These are phyloP conservation scores for Trisateles emortualis DNA, from an alignment of 2,888 invertebrate species.

Conservation along the genomic window DNA sequence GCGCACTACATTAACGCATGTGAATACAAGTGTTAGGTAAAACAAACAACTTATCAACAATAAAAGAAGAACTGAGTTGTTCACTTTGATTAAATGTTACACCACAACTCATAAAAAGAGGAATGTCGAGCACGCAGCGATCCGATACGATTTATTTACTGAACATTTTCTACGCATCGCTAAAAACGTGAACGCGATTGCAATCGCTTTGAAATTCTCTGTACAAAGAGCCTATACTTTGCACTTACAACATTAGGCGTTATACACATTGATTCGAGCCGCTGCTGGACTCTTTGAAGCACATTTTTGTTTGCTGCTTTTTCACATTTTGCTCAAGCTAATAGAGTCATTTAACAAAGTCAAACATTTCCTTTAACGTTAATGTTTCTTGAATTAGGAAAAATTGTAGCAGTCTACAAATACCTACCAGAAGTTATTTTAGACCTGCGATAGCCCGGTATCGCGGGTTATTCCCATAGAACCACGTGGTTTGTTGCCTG, in stretches of 20 bases:
- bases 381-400: no score
- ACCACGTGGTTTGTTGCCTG: no score
- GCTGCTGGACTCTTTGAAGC: no score
- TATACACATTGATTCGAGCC: background rate
- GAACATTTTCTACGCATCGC: constrained; percentile 35
- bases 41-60: background rate
- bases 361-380: no score
- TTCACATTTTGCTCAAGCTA: no score
- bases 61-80: background rate
- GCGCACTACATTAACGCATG: background rate
- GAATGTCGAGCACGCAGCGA: constrained; percentile 20
- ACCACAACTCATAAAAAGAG: constrained; percentile 11
- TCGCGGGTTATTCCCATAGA: no score
- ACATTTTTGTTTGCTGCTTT: no score
- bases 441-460: no score
- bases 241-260: constrained; percentile 1
- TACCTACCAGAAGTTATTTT: no score
- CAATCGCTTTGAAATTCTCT: constrained; percentile 22
- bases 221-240: constrained; percentile 15
- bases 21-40: background rate
- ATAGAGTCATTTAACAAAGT: no score
- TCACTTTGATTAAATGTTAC: constrained; percentile 13
- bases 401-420: no score
- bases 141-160: constrained; percentile 40
- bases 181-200: constrained; percentile 38